phyloP scores from a whole-genome alignment of 2,113 vertebrate genomes.

The Canis aureus region DNA sequence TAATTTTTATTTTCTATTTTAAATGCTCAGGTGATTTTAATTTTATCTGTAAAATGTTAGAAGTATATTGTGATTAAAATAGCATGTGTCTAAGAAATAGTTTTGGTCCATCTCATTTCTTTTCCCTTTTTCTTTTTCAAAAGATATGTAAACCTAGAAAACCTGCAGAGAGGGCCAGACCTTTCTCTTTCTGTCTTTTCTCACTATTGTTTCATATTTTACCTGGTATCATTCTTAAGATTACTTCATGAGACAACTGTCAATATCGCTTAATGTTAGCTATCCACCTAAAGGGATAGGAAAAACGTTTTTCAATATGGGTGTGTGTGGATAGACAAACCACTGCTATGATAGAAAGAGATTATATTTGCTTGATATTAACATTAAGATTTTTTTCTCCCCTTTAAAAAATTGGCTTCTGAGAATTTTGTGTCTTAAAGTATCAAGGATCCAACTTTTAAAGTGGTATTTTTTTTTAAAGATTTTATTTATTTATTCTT shows the following conservation, averaged over 20 bases:
- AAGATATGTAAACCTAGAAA: background rate
- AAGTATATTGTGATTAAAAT: background rate
- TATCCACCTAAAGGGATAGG: background rate
- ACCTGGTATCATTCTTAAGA: background rate
- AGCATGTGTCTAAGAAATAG: background rate
- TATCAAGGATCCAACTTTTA: background rate
- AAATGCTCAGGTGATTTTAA: conserved; percentile 1
- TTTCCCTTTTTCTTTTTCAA: background rate
- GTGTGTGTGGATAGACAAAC: background rate
- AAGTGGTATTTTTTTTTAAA: background rate
- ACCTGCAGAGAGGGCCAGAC: background rate
- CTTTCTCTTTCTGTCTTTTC: background rate
- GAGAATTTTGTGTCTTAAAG: background rate
- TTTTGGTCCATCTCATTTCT: background rate
- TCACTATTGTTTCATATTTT: background rate
- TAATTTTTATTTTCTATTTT: conserved; percentile 22
- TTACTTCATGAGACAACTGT: background rate
- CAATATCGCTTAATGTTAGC: background rate
- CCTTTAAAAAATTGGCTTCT: background rate
- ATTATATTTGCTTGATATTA: background rate
- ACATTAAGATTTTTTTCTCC: background rate
- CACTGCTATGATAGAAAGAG: background rate
- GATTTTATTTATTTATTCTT: no score
- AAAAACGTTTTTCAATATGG: background rate
- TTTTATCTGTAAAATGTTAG: conserved; percentile 13